Evolutionary conservation across 2,888 invertebrate species (phyloP), one percentile per base, ranked within the genome.

Genomic region (Mythimna vitellina): DNA sequence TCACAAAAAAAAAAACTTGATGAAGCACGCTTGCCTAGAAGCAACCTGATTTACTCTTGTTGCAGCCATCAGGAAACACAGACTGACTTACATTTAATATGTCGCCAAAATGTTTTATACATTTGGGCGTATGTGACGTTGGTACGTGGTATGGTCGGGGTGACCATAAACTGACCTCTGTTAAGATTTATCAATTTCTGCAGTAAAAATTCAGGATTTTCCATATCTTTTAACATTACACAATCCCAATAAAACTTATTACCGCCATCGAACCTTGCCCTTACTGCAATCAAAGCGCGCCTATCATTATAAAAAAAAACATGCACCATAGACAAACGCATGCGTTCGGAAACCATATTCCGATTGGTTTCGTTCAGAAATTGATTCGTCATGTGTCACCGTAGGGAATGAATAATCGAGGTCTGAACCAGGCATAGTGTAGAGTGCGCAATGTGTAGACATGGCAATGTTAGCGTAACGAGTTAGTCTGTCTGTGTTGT

Each of bases 321-420:
- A 73, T 76, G 77, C 54, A 74, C 82, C 86, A 86, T 86, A 86
- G 86, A 83, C 86, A 86, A 83, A 84, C 76, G 81, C 80, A 83
- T 84, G 77, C 85, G 83, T 84, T 86, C 86, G 80, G 81, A 84
- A 83, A 86, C 80, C 83, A 86, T 86, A 86, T 86, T 84, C 78
- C 85, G 78, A 87, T 91, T 89, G 90, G 91, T 91, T 92, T 89
- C 89, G 90, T 90, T 90, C 92, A 92, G 88, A 88, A 87, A 95
- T 95, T 93, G 95, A 95, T 95, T 95, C 94, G 95, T 95, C 91
- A 94, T 93, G 92, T 95, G 95, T 95, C 95, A 90, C 95, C 95
- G 94, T 95, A 89, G 73, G 92, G 90, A 96, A 96, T 95, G 95
- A 95, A 90, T 95, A 96, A 96, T 95, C 92, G 93, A 89, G 86